These are phyloP conservation scores for Poecile atricapillus DNA, from an alignment of 2,113 vertebrate genomes.

Conservation along the genomic window DNA sequence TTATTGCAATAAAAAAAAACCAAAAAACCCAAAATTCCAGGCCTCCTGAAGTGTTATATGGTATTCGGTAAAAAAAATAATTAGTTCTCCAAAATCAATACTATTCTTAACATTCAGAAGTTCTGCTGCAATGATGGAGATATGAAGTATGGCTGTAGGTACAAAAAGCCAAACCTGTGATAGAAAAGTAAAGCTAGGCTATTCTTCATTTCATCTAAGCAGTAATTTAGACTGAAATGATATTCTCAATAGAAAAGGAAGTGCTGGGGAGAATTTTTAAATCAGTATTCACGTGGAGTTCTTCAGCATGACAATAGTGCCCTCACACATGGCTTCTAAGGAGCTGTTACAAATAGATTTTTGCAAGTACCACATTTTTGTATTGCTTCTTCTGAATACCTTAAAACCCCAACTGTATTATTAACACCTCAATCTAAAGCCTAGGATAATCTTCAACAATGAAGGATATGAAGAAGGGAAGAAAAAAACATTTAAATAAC, in stretches of 20 bases:
- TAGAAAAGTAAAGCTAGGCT: background rate
- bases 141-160: background rate
- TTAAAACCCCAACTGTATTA: background rate
- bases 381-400: background rate
- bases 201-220: background rate
- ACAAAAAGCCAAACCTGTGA: background rate
- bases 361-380: background rate
- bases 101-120: background rate
- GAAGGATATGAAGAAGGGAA: background rate
- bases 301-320: background rate
- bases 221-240: background rate
- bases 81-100: background rate
- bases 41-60: background rate
- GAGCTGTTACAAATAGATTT: background rate
- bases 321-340: background rate
- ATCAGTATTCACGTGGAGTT: background rate
- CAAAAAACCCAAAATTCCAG: background rate
- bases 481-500: background rate
- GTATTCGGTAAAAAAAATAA: background rate
- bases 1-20: background rate
- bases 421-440: background rate
- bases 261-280: background rate
- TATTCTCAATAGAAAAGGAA: background rate
- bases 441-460: background rate
- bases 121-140: background rate